Evolutionary conservation across 2,888 invertebrate genomes (phyloP), one percentile per base, ranked within the genome.

Genomic region (Drosophila atroscutellata): DNA sequence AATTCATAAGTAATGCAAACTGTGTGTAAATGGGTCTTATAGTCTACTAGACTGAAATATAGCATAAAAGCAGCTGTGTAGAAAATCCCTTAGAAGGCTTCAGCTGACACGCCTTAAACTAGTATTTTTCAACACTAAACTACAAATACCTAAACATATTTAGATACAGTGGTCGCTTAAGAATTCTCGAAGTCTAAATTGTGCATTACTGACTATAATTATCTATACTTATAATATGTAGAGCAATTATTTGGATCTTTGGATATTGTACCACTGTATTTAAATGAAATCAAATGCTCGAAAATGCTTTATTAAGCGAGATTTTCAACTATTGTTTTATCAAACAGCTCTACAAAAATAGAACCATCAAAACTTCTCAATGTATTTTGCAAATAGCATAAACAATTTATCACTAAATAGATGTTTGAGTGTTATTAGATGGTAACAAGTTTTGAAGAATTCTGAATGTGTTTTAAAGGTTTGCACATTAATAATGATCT

Each of bases 11-110:
- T 47, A 51, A 28, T 58, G 59, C 77, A 57, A 67, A 60, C 75
- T 75, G 47, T 49, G 59, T 56, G 39, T 13, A 37, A 52, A 47
- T 55, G 50, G 50, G 45, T 52, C 57, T 66, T 61, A 73, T 72
- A 80, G 81, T 77, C 89, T 66, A 57, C 69, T 75, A 77, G 84
- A 89, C 89, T 89, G 75, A 89, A 69, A 60, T 75, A 72, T 75
- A 73, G 76, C 70, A 59, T 68, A 75, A 45, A 57, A 77, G 18
- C 42, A 51, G 42, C 45, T 18, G 39, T 50, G 39, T 56, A 52
- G 56, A 36, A 50, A 26, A 20, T 20, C 15, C 32, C 20, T 55
- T 79, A 69, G 58, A 62, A 42, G 26, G 69, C 63, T 74, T 79
- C 64, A 55, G 64, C 62, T 52, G 15, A 65, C 68, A 57, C 58